A percentile compares a stretch with the other conserved stretches of the same genome.
Evolutionary conservation across 1,140 invertebrate species (phyloP).

Genomic region (Augochlora pura): DNA sequence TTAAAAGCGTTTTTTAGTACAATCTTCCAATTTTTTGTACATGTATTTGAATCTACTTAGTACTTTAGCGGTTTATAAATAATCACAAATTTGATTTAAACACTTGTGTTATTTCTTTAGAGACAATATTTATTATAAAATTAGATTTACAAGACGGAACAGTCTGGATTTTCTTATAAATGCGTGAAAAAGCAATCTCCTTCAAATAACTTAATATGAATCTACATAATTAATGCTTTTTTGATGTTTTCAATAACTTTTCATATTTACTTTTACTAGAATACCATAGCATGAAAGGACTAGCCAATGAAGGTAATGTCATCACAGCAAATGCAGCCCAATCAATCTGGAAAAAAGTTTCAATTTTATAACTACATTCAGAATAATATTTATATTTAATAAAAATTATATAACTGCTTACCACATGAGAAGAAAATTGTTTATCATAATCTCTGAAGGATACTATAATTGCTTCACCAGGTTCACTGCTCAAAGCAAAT

Average conservation of each 20-base stretch:
- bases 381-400: not conserved
- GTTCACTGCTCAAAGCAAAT: conserved; percentile 95
- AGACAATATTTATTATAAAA: conserved; percentile 78
- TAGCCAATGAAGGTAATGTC: conserved; percentile 95
- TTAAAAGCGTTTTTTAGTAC: conserved; percentile 1
- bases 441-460: conserved; percentile 98
- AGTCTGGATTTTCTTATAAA: conserved; percentile 70
- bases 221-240: conserved; percentile 72
- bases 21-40: too few relatives aligned
- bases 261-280: conserved; percentile 98
- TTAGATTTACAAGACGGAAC: conserved; percentile 65
- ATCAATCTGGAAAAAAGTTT: conserved; percentile 84
- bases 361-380: conserved; percentile 29
- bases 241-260: conserved; percentile 80
- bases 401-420: conserved; percentile 76
- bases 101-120: conserved; percentile 57
- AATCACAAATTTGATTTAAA: not conserved
- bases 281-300: conserved; percentile 96
- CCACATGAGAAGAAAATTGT: conserved; percentile 98
- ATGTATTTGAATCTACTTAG: not conserved
- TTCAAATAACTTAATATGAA: conserved; percentile 52
- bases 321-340: conserved; percentile 98
- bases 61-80: not conserved
- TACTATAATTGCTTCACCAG: conserved; percentile 97
- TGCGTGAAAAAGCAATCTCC: conserved; percentile 15